These are phyloP conservation scores for Phalacrocorax pelagicus DNA, from an alignment of 2,113 vertebrate species.

Conservation along the genomic window DNA sequence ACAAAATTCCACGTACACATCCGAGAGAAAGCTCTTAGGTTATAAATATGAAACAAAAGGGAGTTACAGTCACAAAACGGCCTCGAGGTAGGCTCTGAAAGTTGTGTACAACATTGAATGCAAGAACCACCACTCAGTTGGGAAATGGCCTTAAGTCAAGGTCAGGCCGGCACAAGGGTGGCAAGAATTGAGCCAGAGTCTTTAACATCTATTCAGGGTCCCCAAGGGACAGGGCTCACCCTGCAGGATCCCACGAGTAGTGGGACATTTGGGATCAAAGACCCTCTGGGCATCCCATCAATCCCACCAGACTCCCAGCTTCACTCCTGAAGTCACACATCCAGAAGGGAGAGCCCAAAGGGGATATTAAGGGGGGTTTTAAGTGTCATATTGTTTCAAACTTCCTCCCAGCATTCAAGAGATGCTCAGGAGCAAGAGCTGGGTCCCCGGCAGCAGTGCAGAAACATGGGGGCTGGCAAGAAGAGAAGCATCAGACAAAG, in stretches of 20 bases:
- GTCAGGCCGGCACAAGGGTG: background rate
- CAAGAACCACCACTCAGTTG: background rate
- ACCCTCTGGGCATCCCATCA: background rate
- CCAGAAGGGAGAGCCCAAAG: background rate
- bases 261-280: background rate
- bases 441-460: background rate
- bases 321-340: background rate
- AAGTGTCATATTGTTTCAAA: background rate
- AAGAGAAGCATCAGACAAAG: background rate
- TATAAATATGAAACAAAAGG: background rate
- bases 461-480: background rate
- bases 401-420: background rate
- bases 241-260: background rate
- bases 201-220: background rate
- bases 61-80: background rate
- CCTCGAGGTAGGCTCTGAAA: background rate
- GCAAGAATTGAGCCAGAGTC: background rate
- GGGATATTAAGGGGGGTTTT: rapidly evolving
- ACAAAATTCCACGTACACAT: background rate
- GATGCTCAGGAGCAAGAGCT: background rate
- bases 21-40: background rate
- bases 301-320: background rate
- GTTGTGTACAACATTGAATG: background rate
- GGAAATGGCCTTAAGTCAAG: background rate
- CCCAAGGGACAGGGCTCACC: background rate